Conservation (phyloP, 92 coral and sea anemone species). For the Pocillopora meandrina region DNA sequence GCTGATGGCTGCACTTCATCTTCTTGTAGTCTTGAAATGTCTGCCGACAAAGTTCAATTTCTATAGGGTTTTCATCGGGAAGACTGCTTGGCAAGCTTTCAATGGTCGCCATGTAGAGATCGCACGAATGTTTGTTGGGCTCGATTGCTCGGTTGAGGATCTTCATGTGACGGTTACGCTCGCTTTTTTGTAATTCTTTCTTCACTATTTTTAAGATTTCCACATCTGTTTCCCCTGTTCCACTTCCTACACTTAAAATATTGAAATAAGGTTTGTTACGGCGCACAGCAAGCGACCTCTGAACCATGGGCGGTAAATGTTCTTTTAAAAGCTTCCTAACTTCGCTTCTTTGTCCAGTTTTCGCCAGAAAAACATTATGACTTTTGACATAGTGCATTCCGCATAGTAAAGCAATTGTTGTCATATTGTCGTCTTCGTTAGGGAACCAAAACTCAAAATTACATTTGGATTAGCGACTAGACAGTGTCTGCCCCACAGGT, state of each 20-base stretch:
- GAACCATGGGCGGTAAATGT: not conserved
- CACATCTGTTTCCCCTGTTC: conserved; percentile 31
- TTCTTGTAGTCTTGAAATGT: conserved; percentile 34
- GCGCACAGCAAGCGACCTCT: not conserved
- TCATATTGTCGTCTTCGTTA: not conserved
- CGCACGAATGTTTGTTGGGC: not conserved
- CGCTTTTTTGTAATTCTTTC: conserved; percentile 30
- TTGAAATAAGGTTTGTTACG: not conserved
- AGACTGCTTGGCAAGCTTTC: not conserved
- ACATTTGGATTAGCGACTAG: not conserved
- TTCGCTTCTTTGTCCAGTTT: not conserved
- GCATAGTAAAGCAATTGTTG: not conserved
- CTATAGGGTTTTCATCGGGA: not conserved
- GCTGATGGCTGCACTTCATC: not conserved
- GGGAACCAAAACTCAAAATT: too few relatives aligned
- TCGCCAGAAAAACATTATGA: not conserved
- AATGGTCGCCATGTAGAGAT: conserved; percentile 5
- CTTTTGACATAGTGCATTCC: not conserved
- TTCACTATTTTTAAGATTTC: conserved; percentile 29
- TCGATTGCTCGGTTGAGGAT: conserved; percentile 2
- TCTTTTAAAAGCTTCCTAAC: not conserved
- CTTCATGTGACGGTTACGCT: not conserved
- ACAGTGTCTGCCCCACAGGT: too few relatives aligned
- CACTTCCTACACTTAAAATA: conserved; percentile 15
- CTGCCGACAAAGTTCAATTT: conserved; percentile 26